These are phyloP conservation scores for Marisa cornuarietis DNA, from an alignment of 1,140 invertebrate genomes.

Conservation along the genomic window DNA sequence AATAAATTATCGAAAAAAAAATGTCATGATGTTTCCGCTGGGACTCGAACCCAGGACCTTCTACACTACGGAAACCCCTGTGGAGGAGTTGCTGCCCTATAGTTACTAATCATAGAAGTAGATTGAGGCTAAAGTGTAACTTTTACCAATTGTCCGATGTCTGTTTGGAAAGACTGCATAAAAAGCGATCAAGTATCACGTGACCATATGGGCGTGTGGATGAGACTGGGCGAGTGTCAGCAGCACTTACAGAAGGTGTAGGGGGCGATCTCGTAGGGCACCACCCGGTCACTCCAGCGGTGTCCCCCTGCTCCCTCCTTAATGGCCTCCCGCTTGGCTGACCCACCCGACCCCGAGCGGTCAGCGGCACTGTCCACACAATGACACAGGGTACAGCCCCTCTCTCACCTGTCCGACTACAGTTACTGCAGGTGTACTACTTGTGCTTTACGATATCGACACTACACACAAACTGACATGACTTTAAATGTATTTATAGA, in stretches of 20 bases:
- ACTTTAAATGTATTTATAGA: too few relatives aligned
- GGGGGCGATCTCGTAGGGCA: slow-evolving; percentile 30
- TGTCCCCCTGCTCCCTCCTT: slow-evolving; percentile 11
- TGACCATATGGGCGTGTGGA: not conserved
- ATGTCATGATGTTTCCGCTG: slow-evolving; percentile 18
- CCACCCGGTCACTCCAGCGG: slow-evolving; percentile 20
- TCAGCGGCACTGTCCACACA: too few relatives aligned
- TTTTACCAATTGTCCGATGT: not conserved
- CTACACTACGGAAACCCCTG: not conserved
- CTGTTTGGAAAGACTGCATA: not conserved
- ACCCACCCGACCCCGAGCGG: too few relatives aligned
- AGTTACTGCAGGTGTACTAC: too few relatives aligned
- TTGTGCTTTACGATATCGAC: too few relatives aligned
- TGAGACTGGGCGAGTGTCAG: not conserved
- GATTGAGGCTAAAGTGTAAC: not conserved
- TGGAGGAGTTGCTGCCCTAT: too few relatives aligned
- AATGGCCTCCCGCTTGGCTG: slow-evolving; percentile 22
- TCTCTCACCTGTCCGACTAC: too few relatives aligned
- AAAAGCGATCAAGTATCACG: not conserved
- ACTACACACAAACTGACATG: too few relatives aligned
- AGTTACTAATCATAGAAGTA: too few relatives aligned
- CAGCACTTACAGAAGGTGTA: slow-evolving; percentile 28
- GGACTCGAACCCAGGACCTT: slow-evolving; percentile 21
- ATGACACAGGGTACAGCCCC: too few relatives aligned
- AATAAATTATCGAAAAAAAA: not conserved